Evolutionary conservation across 1,140 invertebrate genomes (phyloP).

Genomic region (Aphis gossypii): DNA sequence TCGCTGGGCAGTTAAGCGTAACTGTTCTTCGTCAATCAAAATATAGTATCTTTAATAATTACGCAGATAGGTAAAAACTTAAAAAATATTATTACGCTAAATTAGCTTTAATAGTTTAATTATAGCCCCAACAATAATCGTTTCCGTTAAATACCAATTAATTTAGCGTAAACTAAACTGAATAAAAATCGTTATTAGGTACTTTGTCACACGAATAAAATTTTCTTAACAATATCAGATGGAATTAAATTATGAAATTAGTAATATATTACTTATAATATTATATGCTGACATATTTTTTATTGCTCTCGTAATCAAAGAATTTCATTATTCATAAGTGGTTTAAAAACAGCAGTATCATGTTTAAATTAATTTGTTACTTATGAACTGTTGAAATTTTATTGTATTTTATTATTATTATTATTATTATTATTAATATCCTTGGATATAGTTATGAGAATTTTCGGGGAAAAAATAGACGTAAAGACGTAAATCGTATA

Average conservation of each 20-base stretch:
- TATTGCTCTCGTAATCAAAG: neutral
- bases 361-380: neutral
- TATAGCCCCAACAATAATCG: neutral
- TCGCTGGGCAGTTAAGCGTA: neutral
- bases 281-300: no score
- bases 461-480: neutral
- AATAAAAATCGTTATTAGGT: neutral
- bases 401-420: neutral
- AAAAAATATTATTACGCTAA: conserved; percentile 9
- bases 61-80: neutral
- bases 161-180: neutral
- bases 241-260: neutral
- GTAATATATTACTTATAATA: neutral
- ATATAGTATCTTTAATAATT: neutral
- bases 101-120: neutral
- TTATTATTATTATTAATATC: neutral
- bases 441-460: neutral
- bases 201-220: neutral
- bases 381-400: neutral
- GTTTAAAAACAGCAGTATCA: neutral
- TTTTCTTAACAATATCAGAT: neutral
- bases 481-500: neutral
- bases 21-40: neutral
- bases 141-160: neutral
- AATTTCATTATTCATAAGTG: neutral